These are phyloP conservation scores for Dicrostonyx torquatus DNA, from an alignment of 2,797 vertebrate genomes.

Conservation along the genomic window DNA sequence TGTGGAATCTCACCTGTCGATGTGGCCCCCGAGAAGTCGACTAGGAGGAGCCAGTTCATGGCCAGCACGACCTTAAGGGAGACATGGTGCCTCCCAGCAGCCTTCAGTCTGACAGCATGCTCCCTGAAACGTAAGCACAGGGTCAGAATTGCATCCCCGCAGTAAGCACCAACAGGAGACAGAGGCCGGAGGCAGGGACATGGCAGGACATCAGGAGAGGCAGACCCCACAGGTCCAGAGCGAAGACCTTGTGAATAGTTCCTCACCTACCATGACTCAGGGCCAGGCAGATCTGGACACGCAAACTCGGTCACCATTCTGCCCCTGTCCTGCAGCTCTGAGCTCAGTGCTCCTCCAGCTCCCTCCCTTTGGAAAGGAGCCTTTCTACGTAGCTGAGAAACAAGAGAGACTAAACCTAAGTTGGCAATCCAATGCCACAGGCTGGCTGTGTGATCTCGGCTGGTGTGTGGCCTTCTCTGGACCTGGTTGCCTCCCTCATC, in stretches of 20 bases:
- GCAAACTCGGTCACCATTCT: neutral
- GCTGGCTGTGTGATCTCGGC: neutral
- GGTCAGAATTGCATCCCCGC: neutral
- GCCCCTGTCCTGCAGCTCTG: neutral
- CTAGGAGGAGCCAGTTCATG: neutral
- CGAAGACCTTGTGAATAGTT: neutral
- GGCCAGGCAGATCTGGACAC: neutral
- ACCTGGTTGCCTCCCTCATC: neutral
- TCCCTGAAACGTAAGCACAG: conserved; percentile 53
- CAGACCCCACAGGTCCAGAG: neutral
- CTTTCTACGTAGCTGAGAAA: neutral
- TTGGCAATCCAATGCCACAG: neutral
- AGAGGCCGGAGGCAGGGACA: neutral
- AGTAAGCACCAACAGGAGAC: neutral
- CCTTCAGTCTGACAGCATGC: neutral
- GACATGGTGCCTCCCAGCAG: neutral
- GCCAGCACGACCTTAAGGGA: neutral
- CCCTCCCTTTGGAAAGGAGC: neutral
- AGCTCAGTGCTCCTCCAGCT: neutral
- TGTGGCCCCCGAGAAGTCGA: accelerated
- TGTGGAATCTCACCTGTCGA: conserved; percentile 58
- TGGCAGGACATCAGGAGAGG: accelerated
- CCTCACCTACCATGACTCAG: neutral
- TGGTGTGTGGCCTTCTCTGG: neutral
- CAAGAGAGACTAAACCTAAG: neutral